Base-by-base conservation (phyloP, 2,113 vertebrate genomes). In the Archilochus colubris region DNA sequence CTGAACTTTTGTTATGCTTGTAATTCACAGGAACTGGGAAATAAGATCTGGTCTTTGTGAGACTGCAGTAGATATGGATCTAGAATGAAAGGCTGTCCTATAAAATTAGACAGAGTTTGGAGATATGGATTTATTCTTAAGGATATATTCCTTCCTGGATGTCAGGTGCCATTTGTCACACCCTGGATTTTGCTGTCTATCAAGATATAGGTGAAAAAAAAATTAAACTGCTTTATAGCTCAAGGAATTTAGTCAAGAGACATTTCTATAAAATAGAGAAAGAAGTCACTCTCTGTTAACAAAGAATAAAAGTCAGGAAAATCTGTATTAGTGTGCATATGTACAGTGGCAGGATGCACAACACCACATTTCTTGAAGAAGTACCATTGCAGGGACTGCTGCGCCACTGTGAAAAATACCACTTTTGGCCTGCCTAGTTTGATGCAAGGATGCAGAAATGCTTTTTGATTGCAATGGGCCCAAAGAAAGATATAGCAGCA, bases 161-260 rank as follows among this genome's bases (percentile, higher is more conserved):
- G 98, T 98, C 98, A 98, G 97, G 94, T 97, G 95, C 94, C 91
- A 97, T 98, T 98, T 98, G 98, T 98, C 97, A 97, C 97, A 97
- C 92, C 84, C 85, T 91, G 91, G 97, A 97, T 97, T 97, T 97
- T 91, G 87, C 97, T 98, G 97, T 98, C 98, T 93, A 97, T 98
- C 97, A 98, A 94, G 95, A 98, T 97, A 94, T 95, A 92, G 94
- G 93, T 96, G 91, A 91, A 97, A 97, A 93, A 82, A 57, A 23
- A 24, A 30, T 66, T 86, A 74, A 92, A 90, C 87, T 81, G 74
- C 89, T 97, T 97, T 73, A 74, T 95, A 95, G 94, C 94, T 97
- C 93, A 96, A 96, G 92, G 94, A 97, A 84, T 91, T 97, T 97
- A 97, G 93, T 91, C 88, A 83, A 94, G 85, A 91, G 50, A 69